Conservation (phyloP, 2,888 invertebrate genomes). For the Cremastinae sp. region DNA sequence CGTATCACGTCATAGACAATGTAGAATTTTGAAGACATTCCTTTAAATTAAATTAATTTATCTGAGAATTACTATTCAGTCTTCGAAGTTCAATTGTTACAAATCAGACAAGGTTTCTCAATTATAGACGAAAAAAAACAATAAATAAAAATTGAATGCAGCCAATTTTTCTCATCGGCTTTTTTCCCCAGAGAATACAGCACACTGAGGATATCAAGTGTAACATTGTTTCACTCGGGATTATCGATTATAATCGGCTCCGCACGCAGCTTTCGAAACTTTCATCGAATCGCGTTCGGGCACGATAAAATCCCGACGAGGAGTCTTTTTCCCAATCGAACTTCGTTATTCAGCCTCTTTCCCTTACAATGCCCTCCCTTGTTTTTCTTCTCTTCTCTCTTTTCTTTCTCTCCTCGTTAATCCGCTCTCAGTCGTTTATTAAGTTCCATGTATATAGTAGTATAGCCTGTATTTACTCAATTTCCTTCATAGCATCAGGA, state of each 20-base stretch:
- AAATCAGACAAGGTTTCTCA: no score
- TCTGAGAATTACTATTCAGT: no score
- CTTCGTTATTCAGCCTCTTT: slow-evolving; percentile 13
- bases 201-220: slow-evolving; percentile 40
- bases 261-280: neutral
- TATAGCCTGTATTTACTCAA: neutral
- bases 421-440: slow-evolving; percentile 13
- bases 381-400: slow-evolving; percentile 11
- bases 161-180: no score
- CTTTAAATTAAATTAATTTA: no score
- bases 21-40: no score
- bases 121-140: no score
- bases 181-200: neutral
- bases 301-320: slow-evolving; percentile 11
- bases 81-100: no score
- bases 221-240: slow-evolving; percentile 40
- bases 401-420: slow-evolving; percentile 31
- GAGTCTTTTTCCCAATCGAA: slow-evolving; percentile 32
- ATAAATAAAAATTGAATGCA: no score
- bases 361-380: neutral
- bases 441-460: neutral
- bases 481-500: no score
- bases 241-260: slow-evolving; percentile 48
- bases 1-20: no score
- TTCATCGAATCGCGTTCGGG: slow-evolving; percentile 11